A percentile compares a stretch with the other conserved stretches of the same genome.
Evolutionary conservation across 2,888 invertebrate species (phyloP).

Genomic region (Lucinisca nassula): DNA sequence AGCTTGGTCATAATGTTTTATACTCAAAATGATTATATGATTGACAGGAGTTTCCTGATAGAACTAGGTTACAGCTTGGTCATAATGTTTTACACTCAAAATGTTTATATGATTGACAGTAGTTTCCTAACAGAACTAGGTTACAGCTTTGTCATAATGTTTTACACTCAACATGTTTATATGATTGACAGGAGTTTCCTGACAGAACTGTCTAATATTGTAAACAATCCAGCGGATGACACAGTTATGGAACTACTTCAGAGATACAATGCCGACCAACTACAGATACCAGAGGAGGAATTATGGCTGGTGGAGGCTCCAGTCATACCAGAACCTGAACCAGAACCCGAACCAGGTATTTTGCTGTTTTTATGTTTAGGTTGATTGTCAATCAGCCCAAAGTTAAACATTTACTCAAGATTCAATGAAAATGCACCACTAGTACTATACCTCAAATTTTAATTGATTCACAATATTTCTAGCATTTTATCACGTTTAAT

Average conservation of each 20-base stretch:
- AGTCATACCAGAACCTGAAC: slow-evolving; percentile 13
- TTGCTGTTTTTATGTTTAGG: too few relatives aligned
- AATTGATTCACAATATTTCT: too few relatives aligned
- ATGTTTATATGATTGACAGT: slow-evolving; percentile 19
- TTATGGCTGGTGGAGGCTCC: slow-evolving; percentile 57
- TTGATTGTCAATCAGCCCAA: too few relatives aligned
- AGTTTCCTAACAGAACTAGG: slow-evolving; percentile 61
- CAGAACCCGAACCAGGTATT: slow-evolving; percentile 34
- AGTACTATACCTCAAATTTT: too few relatives aligned
- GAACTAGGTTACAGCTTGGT: neutral
- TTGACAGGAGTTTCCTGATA: too few relatives aligned
- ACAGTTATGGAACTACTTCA: slow-evolving; percentile 51
- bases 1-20: too few relatives aligned
- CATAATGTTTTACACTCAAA: neutral
- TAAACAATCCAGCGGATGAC: slow-evolving; percentile 37
- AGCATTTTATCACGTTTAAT: too few relatives aligned
- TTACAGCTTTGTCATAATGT: too few relatives aligned
- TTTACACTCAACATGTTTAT: too few relatives aligned
- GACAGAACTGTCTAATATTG: slow-evolving; percentile 44
- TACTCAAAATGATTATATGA: too few relatives aligned
- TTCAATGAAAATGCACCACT: too few relatives aligned
- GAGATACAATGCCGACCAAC: slow-evolving; percentile 38
- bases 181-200: slow-evolving; percentile 52
- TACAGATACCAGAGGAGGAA: slow-evolving; percentile 15
- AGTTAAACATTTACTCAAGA: too few relatives aligned